Conservation (phyloP, 2,113 vertebrate genomes). For the Pardalotus punctatus region DNA sequence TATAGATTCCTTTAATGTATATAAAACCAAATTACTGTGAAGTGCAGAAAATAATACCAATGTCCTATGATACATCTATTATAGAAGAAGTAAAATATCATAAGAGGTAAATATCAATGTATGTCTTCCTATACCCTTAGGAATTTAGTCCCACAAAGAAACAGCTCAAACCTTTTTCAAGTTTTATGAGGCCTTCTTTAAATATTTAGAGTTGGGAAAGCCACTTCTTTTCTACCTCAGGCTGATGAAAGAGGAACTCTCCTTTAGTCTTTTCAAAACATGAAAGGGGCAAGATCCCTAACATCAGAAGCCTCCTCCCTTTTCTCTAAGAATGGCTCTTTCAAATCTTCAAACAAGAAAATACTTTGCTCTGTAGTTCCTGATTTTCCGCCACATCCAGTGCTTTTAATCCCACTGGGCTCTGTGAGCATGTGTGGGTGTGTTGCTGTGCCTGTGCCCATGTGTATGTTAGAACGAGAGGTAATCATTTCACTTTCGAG, state of each 20-base stretch:
- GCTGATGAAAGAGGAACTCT: conserved; percentile 44
- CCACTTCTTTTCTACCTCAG: conserved; percentile 26
- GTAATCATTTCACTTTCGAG: not conserved
- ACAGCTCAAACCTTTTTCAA: conserved; percentile 49
- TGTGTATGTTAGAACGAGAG: not conserved
- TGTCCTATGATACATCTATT: conserved; percentile 4
- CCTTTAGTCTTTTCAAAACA: conserved; percentile 54
- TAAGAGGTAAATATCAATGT: conserved; percentile 37
- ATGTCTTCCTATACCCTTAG: conserved; percentile 16
- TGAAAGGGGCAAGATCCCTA: conserved; percentile 42
- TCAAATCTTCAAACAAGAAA: conserved; percentile 51
- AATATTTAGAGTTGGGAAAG: conserved; percentile 66
- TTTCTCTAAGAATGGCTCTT: conserved; percentile 20
- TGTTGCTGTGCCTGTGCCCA: not conserved
- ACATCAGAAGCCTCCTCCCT: conserved; percentile 4
- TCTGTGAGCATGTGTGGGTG: not conserved
- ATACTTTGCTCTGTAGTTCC: not conserved
- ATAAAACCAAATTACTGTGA: not conserved
- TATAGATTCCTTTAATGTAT: conserved; percentile 12
- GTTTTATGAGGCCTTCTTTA: conserved; percentile 49
- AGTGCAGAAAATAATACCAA: conserved; percentile 24
- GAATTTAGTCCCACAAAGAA: conserved; percentile 47
- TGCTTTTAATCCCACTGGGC: not conserved
- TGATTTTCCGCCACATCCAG: not conserved
- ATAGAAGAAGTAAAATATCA: conserved; percentile 42